Base-by-base conservation (phyloP, 2,113 vertebrate genomes). In the Cryptomyrus ogoouensis region DNA sequence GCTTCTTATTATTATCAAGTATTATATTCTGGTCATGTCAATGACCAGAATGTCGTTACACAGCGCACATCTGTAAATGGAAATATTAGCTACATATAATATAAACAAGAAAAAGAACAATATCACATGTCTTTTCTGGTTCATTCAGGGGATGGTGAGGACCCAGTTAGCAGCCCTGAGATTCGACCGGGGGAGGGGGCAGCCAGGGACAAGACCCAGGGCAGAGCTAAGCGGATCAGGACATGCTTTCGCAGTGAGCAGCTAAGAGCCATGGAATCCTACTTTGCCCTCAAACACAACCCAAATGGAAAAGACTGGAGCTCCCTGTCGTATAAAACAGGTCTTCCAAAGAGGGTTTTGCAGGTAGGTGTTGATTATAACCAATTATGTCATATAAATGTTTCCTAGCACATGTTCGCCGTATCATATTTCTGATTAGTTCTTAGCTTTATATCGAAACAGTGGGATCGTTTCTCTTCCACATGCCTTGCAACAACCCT, bases 201-300 rank as follows among this genome's bases (percentile, higher is more conserved):
- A 12, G 21, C 44, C 0, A 89, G 87, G 7, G 93, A 92, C 27
- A 89, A 92, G 90, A 80, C 47, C 27, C 91, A 84, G 7, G 39
- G 93, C 62, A 90, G 93, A 66, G 91, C 89, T 35, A 96, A 96
- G 88, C 91, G 95, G n/a, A 95, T 96, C 80, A 90, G 95, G 74
- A 96, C 95, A 0, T 95, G 95, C 90, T 96, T 96, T 91, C 95
- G 94, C 87, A 95, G 94, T 15, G 95, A 96, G 91, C 95, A 96
- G 92, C 93, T 96, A 47, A 0, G 93, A 86, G 94, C 94, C 10
- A 91, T 96, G 91, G 95, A 96, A 93, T 93, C 94, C 0, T 96
- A 95, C 27, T 96, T 96, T 2, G 93, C 93, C 1, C 93, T 94
- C 88, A 96, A 95, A 1, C 95, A 95, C 91, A 96, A 95, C 88